These are phyloP conservation scores for Tauraco hartlaubi DNA, from an alignment of 2,797 vertebrate species.

Conservation along the genomic window DNA sequence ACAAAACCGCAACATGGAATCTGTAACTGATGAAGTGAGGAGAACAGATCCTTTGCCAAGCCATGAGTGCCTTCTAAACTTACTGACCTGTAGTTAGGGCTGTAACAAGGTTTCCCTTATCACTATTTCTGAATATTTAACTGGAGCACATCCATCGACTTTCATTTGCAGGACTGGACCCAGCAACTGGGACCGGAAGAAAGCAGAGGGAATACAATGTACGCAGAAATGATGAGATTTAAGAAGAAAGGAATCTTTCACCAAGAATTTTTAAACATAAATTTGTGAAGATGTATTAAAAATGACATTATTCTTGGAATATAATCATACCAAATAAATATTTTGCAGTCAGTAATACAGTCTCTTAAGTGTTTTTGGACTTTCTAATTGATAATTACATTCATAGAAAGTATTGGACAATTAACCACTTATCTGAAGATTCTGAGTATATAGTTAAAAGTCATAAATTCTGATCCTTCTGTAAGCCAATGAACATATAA, in stretches of 20 bases:
- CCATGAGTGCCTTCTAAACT: accelerated
- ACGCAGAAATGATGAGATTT: neutral
- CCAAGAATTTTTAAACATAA: neutral
- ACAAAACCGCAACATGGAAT: neutral
- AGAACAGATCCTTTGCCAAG: neutral
- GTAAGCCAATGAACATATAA: neutral
- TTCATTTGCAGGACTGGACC: neutral
- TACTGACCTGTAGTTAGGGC: neutral
- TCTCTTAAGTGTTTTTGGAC: neutral
- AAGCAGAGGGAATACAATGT: neutral
- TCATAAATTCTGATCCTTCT: neutral
- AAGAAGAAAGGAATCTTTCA: neutral
- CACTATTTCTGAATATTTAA: neutral
- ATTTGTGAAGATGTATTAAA: neutral
- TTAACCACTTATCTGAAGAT: neutral
- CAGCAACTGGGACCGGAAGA: neutral
- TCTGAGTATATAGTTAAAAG: neutral
- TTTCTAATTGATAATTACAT: neutral
- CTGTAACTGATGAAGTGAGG: neutral
- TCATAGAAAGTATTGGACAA: neutral
- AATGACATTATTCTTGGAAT: neutral
- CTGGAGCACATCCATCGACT: neutral
- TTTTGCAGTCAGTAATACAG: neutral
- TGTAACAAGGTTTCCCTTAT: neutral
- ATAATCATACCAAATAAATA: neutral